Evolutionary conservation across 2,797 vertebrate genomes (phyloP).

Genomic region (Enteromius radiatus): DNA sequence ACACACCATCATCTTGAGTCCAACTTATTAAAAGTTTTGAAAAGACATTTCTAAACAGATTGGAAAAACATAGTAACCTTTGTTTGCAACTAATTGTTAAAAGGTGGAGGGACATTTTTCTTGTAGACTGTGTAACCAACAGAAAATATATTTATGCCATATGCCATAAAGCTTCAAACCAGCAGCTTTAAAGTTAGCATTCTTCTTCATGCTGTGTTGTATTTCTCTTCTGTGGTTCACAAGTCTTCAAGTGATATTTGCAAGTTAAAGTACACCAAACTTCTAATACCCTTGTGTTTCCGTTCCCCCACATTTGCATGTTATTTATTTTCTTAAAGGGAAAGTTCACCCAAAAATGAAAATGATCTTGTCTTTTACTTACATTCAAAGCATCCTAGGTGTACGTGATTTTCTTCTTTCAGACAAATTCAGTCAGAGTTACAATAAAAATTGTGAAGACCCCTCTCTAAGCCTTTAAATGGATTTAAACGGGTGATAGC

Average conservation of each 20-base stretch:
- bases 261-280: background rate
- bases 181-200: background rate
- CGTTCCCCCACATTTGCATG: background rate
- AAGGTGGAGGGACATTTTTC: background rate
- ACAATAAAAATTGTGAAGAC: no score
- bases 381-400: no score
- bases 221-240: background rate
- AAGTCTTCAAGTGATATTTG: background rate
- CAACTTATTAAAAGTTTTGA: background rate
- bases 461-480: no score
- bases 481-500: no score
- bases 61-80: background rate
- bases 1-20: background rate
- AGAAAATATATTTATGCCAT: background rate
- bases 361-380: no score
- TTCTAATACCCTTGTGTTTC: background rate
- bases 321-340: background rate
- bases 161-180: background rate
- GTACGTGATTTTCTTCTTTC: no score
- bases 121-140: background rate
- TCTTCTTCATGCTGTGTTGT: background rate
- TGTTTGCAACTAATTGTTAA: background rate
- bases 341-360: no score
- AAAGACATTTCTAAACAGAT: constrained; percentile 17
- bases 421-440: no score